Evolutionary conservation across 2,888 invertebrate species (phyloP).

Genomic region (Buathra laborator): DNA sequence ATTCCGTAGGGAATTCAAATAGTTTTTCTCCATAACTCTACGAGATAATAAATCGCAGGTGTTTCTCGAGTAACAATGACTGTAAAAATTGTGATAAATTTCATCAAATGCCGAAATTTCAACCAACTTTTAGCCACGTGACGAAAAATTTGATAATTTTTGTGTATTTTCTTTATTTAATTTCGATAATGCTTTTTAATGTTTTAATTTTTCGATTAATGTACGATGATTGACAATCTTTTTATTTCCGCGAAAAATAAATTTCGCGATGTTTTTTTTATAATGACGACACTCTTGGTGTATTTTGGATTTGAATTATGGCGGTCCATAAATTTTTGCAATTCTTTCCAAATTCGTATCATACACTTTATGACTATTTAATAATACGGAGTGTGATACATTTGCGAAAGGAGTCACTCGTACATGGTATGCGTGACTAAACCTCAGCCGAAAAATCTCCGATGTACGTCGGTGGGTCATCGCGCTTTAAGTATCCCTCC

Average conservation of each 20-base stretch:
- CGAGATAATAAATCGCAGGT: background rate
- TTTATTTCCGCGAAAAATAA: constrained; percentile 1
- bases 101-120: too few relatives aligned
- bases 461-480: constrained; percentile 24
- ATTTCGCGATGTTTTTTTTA: too few relatives aligned
- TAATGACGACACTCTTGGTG: too few relatives aligned
- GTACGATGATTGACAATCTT: background rate
- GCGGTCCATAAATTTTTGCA: background rate
- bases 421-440: constrained; percentile 66
- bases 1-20: constrained; percentile 51
- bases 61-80: background rate
- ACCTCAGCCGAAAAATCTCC: constrained; percentile 49
- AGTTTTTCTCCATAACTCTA: constrained; percentile 3
- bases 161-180: too few relatives aligned
- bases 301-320: too few relatives aligned
- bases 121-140: too few relatives aligned
- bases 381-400: constrained; percentile 40
- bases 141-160: too few relatives aligned
- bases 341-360: background rate
- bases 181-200: too few relatives aligned
- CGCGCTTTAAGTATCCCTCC: constrained; percentile 58
- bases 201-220: too few relatives aligned
- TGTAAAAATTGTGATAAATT: constrained; percentile 1
- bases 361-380: constrained; percentile 8
- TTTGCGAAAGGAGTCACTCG: constrained; percentile 24